These are phyloP conservation scores for Ornithoptera priamus DNA, from an alignment of 2,888 invertebrate species.

Conservation along the genomic window DNA sequence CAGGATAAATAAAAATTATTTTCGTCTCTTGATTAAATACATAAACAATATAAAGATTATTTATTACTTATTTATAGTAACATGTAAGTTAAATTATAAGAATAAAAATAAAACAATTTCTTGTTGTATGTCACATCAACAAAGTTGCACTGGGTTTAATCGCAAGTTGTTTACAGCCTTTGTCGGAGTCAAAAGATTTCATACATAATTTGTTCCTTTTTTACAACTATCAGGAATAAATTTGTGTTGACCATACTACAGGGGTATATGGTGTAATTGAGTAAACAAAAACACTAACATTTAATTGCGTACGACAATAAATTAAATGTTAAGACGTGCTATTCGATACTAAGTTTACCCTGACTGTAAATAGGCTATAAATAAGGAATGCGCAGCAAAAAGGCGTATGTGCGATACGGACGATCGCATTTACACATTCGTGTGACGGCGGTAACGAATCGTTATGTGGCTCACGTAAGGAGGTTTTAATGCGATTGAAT, in stretches of 20 bases:
- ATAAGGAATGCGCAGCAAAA: constrained; percentile 19
- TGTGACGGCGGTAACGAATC: constrained; percentile 8
- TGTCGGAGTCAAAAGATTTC: background rate
- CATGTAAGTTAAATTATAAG: background rate
- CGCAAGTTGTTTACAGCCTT: background rate
- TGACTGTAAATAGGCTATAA: constrained; percentile 19
- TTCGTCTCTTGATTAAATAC: too few species aligned
- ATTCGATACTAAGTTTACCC: constrained; percentile 14
- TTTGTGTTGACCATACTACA: background rate
- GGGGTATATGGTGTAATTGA: background rate
- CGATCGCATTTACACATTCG: constrained; percentile 7
- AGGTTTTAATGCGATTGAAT: constrained; percentile 22
- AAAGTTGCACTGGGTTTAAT: background rate
- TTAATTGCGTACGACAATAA: constrained; percentile 19
- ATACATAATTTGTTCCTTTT: background rate
- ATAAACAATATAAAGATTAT: background rate
- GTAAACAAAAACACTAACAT: constrained; percentile 10
- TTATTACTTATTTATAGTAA: background rate
- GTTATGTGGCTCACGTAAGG: constrained; percentile 18
- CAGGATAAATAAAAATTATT: too few species aligned
- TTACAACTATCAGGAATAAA: background rate
- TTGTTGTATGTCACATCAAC: background rate
- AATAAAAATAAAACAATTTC: background rate
- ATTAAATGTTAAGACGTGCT: constrained; percentile 21
- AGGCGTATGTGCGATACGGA: constrained; percentile 6